Percentiles rank a stretch among this genome's conserved stretches.
These are phyloP conservation scores for Ectropis grisescens DNA, from an alignment of 1,140 invertebrate species.

Conservation along the genomic window DNA sequence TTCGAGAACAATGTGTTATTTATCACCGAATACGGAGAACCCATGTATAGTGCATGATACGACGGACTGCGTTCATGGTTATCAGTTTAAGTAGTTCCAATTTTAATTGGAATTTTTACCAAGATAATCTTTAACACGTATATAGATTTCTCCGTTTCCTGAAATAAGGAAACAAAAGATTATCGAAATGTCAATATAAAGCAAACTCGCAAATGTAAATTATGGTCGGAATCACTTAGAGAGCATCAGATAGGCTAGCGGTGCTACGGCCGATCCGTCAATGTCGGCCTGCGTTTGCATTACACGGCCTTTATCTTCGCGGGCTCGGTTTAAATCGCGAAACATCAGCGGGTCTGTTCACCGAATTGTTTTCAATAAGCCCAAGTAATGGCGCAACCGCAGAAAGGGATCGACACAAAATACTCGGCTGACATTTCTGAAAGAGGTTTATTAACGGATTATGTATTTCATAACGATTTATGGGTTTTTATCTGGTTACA, in stretches of 20 bases:
- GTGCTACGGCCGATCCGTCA: slow-evolving; percentile 62
- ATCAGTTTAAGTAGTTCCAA: no score
- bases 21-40: slow-evolving; percentile 35
- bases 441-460: slow-evolving; percentile 42
- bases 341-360: slow-evolving; percentile 59
- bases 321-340: slow-evolving; percentile 52
- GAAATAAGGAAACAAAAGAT: slow-evolving; percentile 38
- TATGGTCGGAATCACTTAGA: slow-evolving; percentile 56
- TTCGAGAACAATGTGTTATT: slow-evolving; percentile 65
- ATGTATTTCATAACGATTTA: slow-evolving; percentile 47
- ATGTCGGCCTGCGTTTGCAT: slow-evolving; percentile 61
- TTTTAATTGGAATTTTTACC: no score
- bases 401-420: slow-evolving; percentile 27
- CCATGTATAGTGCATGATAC: slow-evolving; percentile 5
- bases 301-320: slow-evolving; percentile 61
- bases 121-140: no score
- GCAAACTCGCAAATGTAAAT: slow-evolving; percentile 56
- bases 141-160: no score
- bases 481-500: slow-evolving; percentile 51
- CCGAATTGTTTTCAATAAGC: slow-evolving; percentile 67
- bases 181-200: slow-evolving; percentile 52
- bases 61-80: no score
- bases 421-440: slow-evolving; percentile 32
- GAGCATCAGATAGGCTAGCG: slow-evolving; percentile 64
- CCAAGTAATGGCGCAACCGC: slow-evolving; percentile 49